Conservation (phyloP, 2,797 vertebrate species). For the Crenuchus spilurus region DNA sequence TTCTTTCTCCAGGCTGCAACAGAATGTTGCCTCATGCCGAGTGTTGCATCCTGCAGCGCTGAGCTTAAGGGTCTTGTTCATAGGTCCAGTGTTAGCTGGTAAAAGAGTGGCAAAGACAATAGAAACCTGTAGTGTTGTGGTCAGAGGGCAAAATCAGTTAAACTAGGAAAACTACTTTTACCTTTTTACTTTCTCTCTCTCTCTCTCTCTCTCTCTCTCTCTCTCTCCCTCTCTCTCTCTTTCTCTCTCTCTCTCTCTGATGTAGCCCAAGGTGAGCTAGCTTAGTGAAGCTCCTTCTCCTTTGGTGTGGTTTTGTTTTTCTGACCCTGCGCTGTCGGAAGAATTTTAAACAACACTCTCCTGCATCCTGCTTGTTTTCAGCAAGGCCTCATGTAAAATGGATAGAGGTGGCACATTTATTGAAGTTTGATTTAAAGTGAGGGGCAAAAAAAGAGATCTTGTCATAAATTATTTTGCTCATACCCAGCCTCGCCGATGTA, state of each 20-base stretch:
- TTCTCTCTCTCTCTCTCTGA: constrained; percentile 28
- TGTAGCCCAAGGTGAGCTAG: constrained; percentile 66
- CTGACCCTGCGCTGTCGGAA: constrained; percentile 72
- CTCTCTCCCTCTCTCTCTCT: constrained; percentile 6
- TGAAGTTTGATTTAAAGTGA: constrained; percentile 83
- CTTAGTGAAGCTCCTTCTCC: constrained; percentile 58
- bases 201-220: constrained; percentile 6
- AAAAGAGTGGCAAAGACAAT: neutral
- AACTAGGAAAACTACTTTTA: neutral
- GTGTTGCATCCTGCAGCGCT: neutral
- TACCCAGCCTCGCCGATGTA: constrained; percentile 77
- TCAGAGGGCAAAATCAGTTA: neutral
- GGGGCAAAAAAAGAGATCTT: constrained; percentile 68
- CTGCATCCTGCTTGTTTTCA: constrained; percentile 73
- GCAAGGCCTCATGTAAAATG: constrained; percentile 81
- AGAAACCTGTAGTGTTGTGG: neutral
- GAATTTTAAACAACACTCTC: constrained; percentile 75
- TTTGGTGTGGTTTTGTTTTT: constrained; percentile 72
- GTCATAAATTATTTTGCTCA: constrained; percentile 86
- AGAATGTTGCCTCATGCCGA: neutral
- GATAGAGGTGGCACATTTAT: constrained; percentile 80
- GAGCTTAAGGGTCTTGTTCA: neutral
- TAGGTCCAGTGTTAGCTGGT: neutral
- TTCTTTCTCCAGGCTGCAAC: neutral
- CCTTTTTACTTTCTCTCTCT: neutral